Evolutionary conservation across 2,113 vertebrate species (phyloP).

Genomic region (Pseudorectes ferrugineus): DNA sequence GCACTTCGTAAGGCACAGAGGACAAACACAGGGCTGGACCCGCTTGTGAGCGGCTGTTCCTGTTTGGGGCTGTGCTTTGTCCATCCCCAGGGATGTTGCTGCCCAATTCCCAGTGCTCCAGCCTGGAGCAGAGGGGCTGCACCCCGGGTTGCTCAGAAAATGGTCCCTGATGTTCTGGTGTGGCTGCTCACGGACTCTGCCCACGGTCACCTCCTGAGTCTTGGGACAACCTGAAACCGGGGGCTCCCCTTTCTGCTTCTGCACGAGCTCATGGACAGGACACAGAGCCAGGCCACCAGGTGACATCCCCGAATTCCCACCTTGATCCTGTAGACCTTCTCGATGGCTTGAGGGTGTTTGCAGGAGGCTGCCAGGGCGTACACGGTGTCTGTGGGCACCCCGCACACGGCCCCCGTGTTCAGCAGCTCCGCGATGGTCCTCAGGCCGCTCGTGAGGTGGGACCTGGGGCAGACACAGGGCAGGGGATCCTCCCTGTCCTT

Average conservation of each 20-base stretch:
- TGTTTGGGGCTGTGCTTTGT: background rate
- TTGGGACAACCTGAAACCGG: background rate
- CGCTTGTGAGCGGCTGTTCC: background rate
- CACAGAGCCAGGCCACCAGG: background rate
- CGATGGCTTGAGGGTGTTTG: constrained; percentile 83
- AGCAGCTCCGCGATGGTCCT: constrained; percentile 75
- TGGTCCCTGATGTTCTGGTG: accelerated
- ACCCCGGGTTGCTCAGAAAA: background rate
- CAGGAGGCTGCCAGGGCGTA: constrained; percentile 88
- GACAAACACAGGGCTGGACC: background rate
- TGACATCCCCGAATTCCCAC: constrained; percentile 27
- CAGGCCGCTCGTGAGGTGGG: constrained; percentile 78
- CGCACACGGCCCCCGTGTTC: constrained; percentile 78
- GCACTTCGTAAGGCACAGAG: background rate
- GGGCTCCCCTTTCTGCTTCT: background rate
- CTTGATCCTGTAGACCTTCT: constrained; percentile 88
- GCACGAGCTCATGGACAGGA: accelerated
- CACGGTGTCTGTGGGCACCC: constrained; percentile 87
- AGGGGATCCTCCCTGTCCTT: background rate
- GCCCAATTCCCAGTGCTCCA: background rate
- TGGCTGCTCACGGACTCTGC: background rate
- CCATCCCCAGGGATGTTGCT: background rate
- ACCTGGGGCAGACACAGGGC: constrained; percentile 71
- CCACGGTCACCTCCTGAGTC: accelerated
- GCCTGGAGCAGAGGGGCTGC: background rate